Evolutionary conservation across 2,888 invertebrate genomes (phyloP).

Genomic region (Ochropacha duplaris): DNA sequence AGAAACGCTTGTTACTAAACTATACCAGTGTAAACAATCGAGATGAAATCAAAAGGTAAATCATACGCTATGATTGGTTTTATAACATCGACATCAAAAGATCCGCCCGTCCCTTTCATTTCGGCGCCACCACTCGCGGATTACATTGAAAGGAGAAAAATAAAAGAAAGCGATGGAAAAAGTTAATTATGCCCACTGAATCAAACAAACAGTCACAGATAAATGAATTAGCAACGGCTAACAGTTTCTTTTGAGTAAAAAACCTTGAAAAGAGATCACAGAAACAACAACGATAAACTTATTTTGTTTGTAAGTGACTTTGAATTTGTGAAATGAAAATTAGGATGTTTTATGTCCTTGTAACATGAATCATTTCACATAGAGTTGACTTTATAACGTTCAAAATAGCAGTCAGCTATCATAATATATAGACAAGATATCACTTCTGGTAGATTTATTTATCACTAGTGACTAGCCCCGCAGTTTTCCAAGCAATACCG

Average conservation of each 20-base stretch:
- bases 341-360: background rate
- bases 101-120: slow-evolving; percentile 49
- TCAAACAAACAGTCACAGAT: slow-evolving; percentile 24
- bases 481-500: too few species aligned
- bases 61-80: slow-evolving; percentile 55
- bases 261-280: slow-evolving; percentile 2
- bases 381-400: background rate
- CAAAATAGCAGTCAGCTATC: too few species aligned
- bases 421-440: too few species aligned
- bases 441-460: too few species aligned
- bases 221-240: slow-evolving; percentile 20
- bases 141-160: slow-evolving; percentile 49
- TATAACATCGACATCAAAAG: slow-evolving; percentile 57
- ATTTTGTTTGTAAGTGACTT: background rate
- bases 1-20: slow-evolving; percentile 17
- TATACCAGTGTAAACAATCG: slow-evolving; percentile 15
- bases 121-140: slow-evolving; percentile 44
- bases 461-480: too few species aligned
- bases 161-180: slow-evolving; percentile 36
- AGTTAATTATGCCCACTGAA: slow-evolving; percentile 48
- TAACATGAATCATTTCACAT: background rate
- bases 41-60: slow-evolving; percentile 49
- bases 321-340: background rate
- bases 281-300: slow-evolving; percentile 4
- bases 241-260: slow-evolving; percentile 2